phyloP scores from a whole-genome alignment of 2,888 invertebrate genomes.

The Muschampia plurimacula region DNA sequence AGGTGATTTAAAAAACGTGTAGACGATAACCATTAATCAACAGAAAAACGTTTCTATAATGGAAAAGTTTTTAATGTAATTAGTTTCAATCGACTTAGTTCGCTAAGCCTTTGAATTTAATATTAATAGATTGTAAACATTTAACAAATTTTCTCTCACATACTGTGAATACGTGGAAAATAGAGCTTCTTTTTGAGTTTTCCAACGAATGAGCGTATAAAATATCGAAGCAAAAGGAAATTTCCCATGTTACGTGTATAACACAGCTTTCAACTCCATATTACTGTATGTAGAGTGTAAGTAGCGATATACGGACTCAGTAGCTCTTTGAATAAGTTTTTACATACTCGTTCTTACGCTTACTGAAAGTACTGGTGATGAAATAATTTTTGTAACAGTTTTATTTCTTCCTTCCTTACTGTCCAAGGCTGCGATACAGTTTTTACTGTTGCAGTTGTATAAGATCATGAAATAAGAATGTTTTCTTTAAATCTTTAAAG shows the following conservation, averaged over 20 bases:
- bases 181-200: slow-evolving; percentile 12
- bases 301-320: slow-evolving; percentile 3
- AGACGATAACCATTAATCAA: no score
- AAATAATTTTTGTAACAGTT: slow-evolving; percentile 16
- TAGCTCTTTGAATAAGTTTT: slow-evolving; percentile 21
- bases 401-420: neutral
- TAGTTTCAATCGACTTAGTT: neutral
- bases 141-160: neutral
- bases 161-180: neutral
- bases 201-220: slow-evolving; percentile 1
- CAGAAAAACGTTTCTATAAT: no score
- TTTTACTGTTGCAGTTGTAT: no score
- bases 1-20: no score
- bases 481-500: no score
- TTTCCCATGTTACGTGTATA: neutral
- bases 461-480: no score
- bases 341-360: neutral
- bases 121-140: neutral
- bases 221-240: slow-evolving; percentile 9
- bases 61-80: neutral
- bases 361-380: slow-evolving; percentile 8
- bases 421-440: no score
- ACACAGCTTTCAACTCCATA: slow-evolving; percentile 23
- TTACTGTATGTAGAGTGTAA: slow-evolving; percentile 7
- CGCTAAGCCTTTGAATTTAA: neutral